Conservation (phyloP, 2,113 vertebrate genomes). For the Neodon shergylaensis region DNA sequence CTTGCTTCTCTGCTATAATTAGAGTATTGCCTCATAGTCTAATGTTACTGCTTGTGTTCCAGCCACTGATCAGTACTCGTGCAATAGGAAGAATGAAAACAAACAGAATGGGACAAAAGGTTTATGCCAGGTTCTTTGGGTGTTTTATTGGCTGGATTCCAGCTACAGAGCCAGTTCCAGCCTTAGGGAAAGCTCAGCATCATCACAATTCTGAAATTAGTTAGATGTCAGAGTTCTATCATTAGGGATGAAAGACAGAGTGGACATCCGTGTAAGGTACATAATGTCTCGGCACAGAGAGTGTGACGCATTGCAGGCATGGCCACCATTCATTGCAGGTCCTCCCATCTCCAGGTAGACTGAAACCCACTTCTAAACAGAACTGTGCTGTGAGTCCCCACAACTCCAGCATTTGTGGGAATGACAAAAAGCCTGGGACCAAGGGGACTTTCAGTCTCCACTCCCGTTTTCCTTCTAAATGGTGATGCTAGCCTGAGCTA, state of each 20-base stretch:
- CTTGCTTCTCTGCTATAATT: background rate
- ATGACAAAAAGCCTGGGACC: background rate
- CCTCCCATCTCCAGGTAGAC: background rate
- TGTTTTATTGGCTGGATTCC: background rate
- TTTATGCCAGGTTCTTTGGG: background rate
- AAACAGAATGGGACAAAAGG: background rate
- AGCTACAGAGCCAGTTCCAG: background rate
- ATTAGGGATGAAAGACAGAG: background rate
- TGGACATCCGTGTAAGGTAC: too few relatives aligned
- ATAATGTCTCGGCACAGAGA: background rate
- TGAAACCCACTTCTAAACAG: background rate
- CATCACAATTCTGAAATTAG: background rate
- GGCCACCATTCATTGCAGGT: fast-evolving
- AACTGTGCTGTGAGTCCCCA: background rate
- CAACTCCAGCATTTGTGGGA: background rate
- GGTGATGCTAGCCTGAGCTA: background rate
- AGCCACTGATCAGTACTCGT: background rate
- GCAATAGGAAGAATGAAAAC: background rate
- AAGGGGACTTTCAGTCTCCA: background rate
- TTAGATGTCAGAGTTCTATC: background rate
- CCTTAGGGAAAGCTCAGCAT: background rate
- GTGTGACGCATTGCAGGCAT: background rate
- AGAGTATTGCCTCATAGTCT: background rate
- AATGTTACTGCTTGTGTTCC: background rate
- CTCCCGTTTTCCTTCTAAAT: background rate